Percentiles rank a stretch among this genome's conserved stretches.
Conservation (phyloP, 2,797 vertebrate genomes). For the Phalloptychus januarius region DNA sequence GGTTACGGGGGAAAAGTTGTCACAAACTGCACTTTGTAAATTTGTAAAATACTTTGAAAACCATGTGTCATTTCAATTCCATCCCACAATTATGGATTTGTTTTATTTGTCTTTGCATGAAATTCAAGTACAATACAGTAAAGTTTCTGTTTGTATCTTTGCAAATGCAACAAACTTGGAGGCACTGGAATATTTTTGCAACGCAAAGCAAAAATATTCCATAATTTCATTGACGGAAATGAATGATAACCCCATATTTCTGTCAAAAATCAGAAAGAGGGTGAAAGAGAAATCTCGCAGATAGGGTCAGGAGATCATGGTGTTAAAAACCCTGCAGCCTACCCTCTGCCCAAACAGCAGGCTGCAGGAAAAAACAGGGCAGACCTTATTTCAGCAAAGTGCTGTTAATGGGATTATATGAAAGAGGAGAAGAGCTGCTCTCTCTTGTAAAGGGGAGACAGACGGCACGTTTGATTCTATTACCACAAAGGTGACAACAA, state of each 20-base stretch:
- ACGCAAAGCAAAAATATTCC: not conserved
- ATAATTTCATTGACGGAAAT: not conserved
- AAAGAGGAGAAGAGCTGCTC: constrained; percentile 33
- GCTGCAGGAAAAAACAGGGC: constrained; percentile 41
- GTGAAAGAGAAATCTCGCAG: not conserved
- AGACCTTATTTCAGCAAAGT: constrained; percentile 57
- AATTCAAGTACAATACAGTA: not conserved
- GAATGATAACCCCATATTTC: not conserved
- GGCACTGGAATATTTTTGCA: not conserved
- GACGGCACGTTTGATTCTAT: constrained; percentile 58
- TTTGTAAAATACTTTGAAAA: not conserved
- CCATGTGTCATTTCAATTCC: not conserved
- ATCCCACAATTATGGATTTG: not conserved
- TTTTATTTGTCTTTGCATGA: not conserved
- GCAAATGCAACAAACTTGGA: not conserved
- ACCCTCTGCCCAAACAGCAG: constrained; percentile 46
- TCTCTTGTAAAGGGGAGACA: constrained; percentile 34
- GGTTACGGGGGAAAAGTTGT: not conserved
- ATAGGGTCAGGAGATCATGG: constrained; percentile 17
- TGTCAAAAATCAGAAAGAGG: constrained; percentile 4
- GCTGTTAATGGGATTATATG: constrained; percentile 69
- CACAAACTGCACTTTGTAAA: not conserved
- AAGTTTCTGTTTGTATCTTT: not conserved
- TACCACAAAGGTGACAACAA: constrained; percentile 55
- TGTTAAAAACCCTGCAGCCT: constrained; percentile 57